Base-by-base conservation (phyloP, 2,797 vertebrate species). In the Eulemur coronatus region DNA sequence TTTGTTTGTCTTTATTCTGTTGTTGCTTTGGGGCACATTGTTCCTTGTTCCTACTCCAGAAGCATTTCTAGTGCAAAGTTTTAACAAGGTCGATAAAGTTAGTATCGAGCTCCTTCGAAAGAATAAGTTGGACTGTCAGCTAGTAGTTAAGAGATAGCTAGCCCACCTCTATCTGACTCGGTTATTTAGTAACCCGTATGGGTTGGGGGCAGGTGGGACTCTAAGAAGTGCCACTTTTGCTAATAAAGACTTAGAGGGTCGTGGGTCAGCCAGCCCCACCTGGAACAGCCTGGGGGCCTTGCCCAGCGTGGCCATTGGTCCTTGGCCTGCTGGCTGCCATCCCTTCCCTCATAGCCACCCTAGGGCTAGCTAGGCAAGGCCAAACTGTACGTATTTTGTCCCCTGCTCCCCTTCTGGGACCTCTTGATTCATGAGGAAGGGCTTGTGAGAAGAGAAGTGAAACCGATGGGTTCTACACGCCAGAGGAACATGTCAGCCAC, bases 371-470 rank as follows among this genome's bases (percentile, higher is more conserved):
- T 7, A 38, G 46, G 33, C 35, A 28, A 17, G 22, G 55, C 35
- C 35, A 5, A 33, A 7, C 43, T 57, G 48, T 65, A 28, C 9
- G 0, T 6, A 14, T 59, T n/a, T 52, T 33, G 3, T 22, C 33
- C 50, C 38, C 41, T 38, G 50, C 26, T 43, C 57, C 61, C 33
- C 26, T 52, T 17, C 22, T 46, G 57, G 55, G 84, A 81, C 57
- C 50, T 35, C 84, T 65, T 57, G 43, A 13, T 67, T 89, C 41
- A 17, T 33, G 17, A 63, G 70, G 69, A 84, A 15, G 73, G 13
- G 15, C 65, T 88, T 0, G 3, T 41, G 48, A 50, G 48, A 50
- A 46, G 33, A 85, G 97, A 97, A 97, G 97, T 97, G 97, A 97
- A 97, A 97, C 92, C 67, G 17, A 6, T 0, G 14, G 73, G 59